Conservation (phyloP, 1,140 invertebrate genomes). For the Paraescarpia echinospica region DNA sequence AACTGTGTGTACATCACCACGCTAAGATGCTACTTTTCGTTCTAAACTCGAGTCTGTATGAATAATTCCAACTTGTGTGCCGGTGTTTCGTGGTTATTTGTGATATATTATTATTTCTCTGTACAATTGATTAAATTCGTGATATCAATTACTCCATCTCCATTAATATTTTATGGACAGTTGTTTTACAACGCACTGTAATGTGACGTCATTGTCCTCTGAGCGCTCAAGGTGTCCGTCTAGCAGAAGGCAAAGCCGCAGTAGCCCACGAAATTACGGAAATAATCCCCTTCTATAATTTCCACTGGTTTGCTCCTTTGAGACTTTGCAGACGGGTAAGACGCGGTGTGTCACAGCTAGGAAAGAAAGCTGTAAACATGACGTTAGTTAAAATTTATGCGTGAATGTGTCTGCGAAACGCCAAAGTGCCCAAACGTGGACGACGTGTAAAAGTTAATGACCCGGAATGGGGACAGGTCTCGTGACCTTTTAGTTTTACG, state of each 20-base stretch:
- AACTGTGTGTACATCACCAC: not conserved
- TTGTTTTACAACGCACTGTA: not conserved
- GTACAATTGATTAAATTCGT: not conserved
- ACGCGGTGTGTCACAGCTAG: not conserved
- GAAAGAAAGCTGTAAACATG: not conserved
- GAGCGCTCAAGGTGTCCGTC: not conserved
- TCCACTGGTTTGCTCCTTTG: slow-evolving; percentile 3
- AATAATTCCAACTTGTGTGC: not conserved
- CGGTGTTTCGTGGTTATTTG: not conserved
- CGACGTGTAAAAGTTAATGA: not conserved
- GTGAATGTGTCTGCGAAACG: not conserved
- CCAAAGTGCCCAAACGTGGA: not conserved
- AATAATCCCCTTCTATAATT: not conserved
- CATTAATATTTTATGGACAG: not conserved
- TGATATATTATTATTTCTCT: not conserved
- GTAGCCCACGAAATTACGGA: not conserved
- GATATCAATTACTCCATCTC: not conserved
- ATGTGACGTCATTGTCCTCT: not conserved
- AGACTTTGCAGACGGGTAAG: not conserved
- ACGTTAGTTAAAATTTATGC: not conserved
- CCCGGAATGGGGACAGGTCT: not conserved
- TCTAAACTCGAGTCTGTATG: not conserved
- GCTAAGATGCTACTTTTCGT: not conserved
- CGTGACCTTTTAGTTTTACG: not conserved
- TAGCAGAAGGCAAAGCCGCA: slow-evolving; percentile 3